Evolutionary conservation across 1,140 invertebrate species (phyloP), one percentile per base, ranked within the genome.

Genomic region (Eupristina koningsbergeri): DNA sequence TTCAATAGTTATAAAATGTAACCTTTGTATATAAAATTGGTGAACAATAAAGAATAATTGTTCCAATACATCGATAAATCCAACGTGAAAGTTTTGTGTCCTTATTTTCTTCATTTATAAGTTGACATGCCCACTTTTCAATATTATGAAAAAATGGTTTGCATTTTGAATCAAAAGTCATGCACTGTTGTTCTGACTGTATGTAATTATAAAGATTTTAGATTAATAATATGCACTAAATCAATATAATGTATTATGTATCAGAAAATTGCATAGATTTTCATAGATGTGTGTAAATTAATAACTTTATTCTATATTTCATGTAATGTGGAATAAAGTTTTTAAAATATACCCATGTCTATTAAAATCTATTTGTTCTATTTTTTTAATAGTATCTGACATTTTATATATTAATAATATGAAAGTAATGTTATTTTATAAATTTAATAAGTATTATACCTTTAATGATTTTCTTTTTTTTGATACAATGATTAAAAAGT

Each of bases 41-140:
- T 47, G 89, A 88, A 61, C 89, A 91, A 76, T 87, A 89, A 45
- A 90, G 87, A 83, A 92, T 88, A 19, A 92, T 47, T 53, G 89
- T 89, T 63, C 91, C 89, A 5, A 92, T 86, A 53, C 90, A 91
- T 64, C 88, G 88, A 73, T 91, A 92, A 73, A 92, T 91, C 86
- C 89, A 89, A 19, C 86, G 84, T 6, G 90, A 84, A 45, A 89
- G 85, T 74, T 88, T 86, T 0, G 87, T 86, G 53, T 92, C 89
- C 77, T 89, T 87, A 74, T 88, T 90, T 83, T 91, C 89, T 31
- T 91, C 88, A 5, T 85, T 90, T 71, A 93, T 90, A 47, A 90
- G 85, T 31, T 76, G 31, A 22, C 92, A 71, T 9, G 86, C 86
- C 92, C 92, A 93, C 64, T 91, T 92, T 39, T 92, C 91, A 19